These are phyloP conservation scores for Coenonympha arcania DNA, from an alignment of 2,888 invertebrate species.

Conservation along the genomic window DNA sequence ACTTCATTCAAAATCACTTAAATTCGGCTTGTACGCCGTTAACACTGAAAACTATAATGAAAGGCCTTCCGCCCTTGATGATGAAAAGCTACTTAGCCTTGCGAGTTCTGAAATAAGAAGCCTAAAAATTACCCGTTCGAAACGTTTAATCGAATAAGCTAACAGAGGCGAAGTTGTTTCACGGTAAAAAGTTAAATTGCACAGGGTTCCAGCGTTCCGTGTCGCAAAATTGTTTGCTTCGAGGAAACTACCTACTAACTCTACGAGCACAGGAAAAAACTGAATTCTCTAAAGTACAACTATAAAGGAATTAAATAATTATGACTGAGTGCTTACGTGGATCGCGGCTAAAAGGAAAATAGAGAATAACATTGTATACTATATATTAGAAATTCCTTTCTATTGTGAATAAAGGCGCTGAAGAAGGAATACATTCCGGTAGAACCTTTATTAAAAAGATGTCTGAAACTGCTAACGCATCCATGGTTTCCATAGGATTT, in stretches of 20 bases:
- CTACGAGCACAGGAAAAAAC: background rate
- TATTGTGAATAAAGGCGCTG: too few species aligned
- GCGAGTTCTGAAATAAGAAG: background rate
- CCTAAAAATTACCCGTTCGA: slow-evolving; percentile 6
- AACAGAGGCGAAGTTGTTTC: slow-evolving; percentile 42
- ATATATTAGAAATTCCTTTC: too few species aligned
- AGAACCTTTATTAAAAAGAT: too few species aligned
- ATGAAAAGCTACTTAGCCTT: background rate
- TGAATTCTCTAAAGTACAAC: background rate
- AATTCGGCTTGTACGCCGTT: too few species aligned
- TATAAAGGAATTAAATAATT: background rate
- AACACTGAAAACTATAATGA: too few species aligned
- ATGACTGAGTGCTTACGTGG: too few species aligned
- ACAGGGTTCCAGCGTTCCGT: slow-evolving; percentile 35
- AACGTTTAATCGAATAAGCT: slow-evolving; percentile 49
- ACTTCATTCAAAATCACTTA: too few species aligned
- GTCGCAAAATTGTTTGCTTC: slow-evolving; percentile 36
- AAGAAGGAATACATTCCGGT: too few species aligned
- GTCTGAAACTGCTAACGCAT: too few species aligned
- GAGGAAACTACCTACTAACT: slow-evolving; percentile 5
- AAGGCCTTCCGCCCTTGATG: background rate
- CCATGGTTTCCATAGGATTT: too few species aligned
- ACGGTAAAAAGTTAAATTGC: slow-evolving; percentile 59
- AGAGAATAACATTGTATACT: too few species aligned
- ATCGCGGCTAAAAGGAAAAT: too few species aligned